phyloP scores from a whole-genome alignment of 1,140 invertebrate genomes.

The Berghia stephanieae region DNA sequence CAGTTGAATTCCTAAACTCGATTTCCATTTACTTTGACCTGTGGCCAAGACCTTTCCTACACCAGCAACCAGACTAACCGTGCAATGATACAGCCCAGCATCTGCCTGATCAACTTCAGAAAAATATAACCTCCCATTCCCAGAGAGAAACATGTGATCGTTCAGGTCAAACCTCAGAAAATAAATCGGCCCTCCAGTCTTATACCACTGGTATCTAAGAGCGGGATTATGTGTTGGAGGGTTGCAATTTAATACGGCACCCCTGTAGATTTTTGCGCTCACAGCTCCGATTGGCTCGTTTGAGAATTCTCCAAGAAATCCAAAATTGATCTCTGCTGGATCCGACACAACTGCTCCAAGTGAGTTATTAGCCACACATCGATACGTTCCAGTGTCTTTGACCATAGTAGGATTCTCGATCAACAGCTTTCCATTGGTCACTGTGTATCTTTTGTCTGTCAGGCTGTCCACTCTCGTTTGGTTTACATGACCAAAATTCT shows the following conservation, averaged over 20 bases:
- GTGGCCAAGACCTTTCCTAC: conserved; percentile 34
- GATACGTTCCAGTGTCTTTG: conserved; percentile 84
- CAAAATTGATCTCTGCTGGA: conserved; percentile 20
- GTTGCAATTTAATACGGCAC: conserved; percentile 44
- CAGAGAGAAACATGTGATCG: conserved; percentile 50
- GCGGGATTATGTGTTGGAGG: conserved; percentile 47
- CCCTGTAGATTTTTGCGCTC: conserved; percentile 37
- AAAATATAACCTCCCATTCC: conserved; percentile 54
- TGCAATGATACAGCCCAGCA: conserved; percentile 42
- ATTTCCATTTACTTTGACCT: conserved; percentile 36
- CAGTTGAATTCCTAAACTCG: conserved; percentile 45
- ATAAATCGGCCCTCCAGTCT: conserved; percentile 31
- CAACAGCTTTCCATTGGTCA: conserved; percentile 90
- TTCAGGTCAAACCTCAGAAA: conserved; percentile 50
- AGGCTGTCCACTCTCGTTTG: neutral
- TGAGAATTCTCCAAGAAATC: conserved; percentile 45
- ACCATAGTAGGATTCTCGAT: conserved; percentile 80
- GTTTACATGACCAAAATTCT: neutral
- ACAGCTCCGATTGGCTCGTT: conserved; percentile 51
- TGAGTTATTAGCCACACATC: conserved; percentile 88
- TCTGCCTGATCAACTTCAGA: conserved; percentile 43
- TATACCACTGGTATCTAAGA: conserved; percentile 53
- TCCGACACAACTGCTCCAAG: conserved; percentile 78
- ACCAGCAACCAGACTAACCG: conserved; percentile 41
- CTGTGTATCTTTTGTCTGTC: conserved; percentile 80